A percentile compares a stretch with the other conserved stretches of the same genome.
Evolutionary conservation across 2,888 invertebrate species (phyloP).

Genomic region (Leuctra nigra): DNA sequence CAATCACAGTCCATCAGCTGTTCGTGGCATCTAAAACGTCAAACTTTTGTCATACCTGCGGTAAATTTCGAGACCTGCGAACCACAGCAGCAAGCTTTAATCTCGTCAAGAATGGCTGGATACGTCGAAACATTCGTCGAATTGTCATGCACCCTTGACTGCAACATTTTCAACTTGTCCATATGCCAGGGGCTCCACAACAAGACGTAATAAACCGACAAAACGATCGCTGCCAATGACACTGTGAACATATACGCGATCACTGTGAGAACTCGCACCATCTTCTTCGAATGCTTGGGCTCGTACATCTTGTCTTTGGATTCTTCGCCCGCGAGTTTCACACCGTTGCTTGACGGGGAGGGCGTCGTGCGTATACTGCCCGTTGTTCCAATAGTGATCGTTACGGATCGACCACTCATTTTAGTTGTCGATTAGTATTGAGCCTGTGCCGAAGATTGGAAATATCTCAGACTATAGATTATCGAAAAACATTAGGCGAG

Average conservation of each 20-base stretch:
- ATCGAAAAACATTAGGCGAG: too few species aligned
- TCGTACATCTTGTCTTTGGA: conserved; percentile 67
- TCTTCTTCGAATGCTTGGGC: conserved; percentile 79
- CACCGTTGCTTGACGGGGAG: conserved; percentile 41
- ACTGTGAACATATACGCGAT: conserved; percentile 91
- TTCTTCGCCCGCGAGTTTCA: conserved; percentile 59
- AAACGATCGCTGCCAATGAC: conserved; percentile 86
- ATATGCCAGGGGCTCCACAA: conserved; percentile 70
- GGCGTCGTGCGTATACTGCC: conserved; percentile 19
- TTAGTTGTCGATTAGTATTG: too few species aligned
- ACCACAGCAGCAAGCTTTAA: too few species aligned
- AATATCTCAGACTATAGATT: too few species aligned
- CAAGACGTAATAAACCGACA: conserved; percentile 90
- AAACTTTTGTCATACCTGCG: too few species aligned
- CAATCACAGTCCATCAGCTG: too few species aligned
- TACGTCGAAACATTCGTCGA: too few species aligned
- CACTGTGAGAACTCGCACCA: conserved; percentile 85
- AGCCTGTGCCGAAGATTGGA: too few species aligned
- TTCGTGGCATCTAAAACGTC: too few species aligned
- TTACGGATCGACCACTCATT: conserved; percentile 12
- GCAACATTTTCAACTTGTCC: neutral
- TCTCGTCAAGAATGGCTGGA: too few species aligned
- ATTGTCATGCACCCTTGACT: neutral
- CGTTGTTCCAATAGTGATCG: conserved; percentile 11
- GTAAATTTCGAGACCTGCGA: too few species aligned